Evolutionary conservation across 37 sponge, comb jelly and placozoan genomes (phyloP).

Genomic region (Spongilla lacustris): DNA sequence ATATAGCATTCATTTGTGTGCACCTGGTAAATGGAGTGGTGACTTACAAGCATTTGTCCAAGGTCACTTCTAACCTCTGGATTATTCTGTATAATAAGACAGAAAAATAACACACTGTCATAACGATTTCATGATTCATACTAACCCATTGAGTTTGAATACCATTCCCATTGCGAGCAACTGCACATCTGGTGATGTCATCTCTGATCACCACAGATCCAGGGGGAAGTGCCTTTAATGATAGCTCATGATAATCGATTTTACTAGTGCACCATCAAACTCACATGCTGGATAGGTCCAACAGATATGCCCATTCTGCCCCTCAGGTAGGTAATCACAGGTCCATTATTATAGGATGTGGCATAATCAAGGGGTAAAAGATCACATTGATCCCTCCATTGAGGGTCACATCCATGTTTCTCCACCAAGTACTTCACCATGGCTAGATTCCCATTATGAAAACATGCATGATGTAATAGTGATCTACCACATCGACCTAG

Average conservation of each 20-base stretch:
- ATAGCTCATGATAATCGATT: neutral
- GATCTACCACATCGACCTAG: neutral
- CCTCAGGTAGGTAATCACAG: neutral
- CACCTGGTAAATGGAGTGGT: neutral
- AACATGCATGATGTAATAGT: neutral
- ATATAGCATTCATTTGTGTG: no score
- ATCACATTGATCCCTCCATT: neutral
- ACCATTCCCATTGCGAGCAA: no score
- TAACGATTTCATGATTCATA: no score
- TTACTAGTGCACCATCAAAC: neutral
- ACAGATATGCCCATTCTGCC: neutral
- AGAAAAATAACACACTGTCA: no score
- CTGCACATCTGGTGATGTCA: neutral
- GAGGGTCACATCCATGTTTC: neutral
- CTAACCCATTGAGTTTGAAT: no score
- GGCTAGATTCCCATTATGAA: neutral
- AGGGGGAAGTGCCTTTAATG: neutral
- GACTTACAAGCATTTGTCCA: neutral
- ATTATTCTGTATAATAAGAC: neutral
- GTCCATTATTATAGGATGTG: neutral
- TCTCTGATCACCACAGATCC: neutral
- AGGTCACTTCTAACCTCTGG: neutral
- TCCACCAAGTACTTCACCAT: neutral
- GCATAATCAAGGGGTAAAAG: neutral
- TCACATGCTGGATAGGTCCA: neutral